Evolutionary conservation across 1,140 invertebrate species (phyloP).

Genomic region (Cotesia glomerata): DNA sequence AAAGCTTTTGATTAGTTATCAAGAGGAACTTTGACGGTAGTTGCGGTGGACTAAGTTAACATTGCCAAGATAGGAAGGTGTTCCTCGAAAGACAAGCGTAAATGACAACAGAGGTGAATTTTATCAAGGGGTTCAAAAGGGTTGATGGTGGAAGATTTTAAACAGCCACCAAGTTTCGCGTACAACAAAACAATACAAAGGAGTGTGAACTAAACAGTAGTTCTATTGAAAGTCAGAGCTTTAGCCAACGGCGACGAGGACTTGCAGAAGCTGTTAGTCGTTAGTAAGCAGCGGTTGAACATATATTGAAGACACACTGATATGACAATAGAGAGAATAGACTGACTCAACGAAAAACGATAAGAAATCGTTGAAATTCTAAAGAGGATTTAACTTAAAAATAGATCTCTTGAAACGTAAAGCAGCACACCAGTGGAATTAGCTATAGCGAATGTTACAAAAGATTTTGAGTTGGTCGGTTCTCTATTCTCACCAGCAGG

Average conservation of each 20-base stretch:
- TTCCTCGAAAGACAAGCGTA: slow-evolving; percentile 12
- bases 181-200: slow-evolving; percentile 54
- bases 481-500: slow-evolving; percentile 20
- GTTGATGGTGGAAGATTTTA: slow-evolving; percentile 54
- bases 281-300: slow-evolving; percentile 5
- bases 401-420: background rate
- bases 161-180: slow-evolving; percentile 59
- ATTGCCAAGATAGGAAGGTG: background rate
- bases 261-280: slow-evolving; percentile 21
- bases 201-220: slow-evolving; percentile 45
- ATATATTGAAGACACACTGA: background rate
- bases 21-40: slow-evolving; percentile 11
- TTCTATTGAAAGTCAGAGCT: slow-evolving; percentile 41
- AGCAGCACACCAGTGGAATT: background rate
- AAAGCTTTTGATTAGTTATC: background rate
- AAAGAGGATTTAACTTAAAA: too few relatives aligned
- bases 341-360: too few relatives aligned
- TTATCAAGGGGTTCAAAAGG: slow-evolving; percentile 27
- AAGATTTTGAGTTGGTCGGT: slow-evolving; percentile 5
- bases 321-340: slow-evolving; percentile 6
- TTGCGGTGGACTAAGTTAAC: background rate
- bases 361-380: too few relatives aligned
- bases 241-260: slow-evolving; percentile 33
- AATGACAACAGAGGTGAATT: slow-evolving; percentile 36
- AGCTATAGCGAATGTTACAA: background rate